Evolutionary conservation across 2,113 vertebrate genomes (phyloP).

Genomic region (Crotalus helleri): DNA sequence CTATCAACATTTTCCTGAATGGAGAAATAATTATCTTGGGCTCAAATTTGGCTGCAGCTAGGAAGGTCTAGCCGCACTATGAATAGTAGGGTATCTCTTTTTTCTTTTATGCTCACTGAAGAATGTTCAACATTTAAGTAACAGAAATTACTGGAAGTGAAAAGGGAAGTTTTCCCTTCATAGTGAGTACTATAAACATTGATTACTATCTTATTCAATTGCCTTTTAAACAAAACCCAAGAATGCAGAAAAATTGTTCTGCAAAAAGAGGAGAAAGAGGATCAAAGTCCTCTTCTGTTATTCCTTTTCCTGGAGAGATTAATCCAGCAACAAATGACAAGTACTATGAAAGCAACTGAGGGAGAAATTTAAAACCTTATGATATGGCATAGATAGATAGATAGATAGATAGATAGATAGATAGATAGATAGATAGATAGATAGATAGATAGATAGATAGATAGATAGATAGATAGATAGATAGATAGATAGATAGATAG

Average conservation of each 20-base stretch:
- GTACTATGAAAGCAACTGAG: conserved; percentile 16
- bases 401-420: no score
- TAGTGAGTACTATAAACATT: conserved; percentile 28
- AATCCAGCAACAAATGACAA: not conserved
- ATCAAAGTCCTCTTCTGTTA: conserved; percentile 13
- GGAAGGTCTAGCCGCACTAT: not conserved
- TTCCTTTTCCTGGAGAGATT: conserved; percentile 27
- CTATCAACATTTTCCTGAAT: not conserved
- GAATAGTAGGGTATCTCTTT: conserved; percentile 56
- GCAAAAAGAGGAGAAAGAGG: conserved; percentile 26
- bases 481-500: no score
- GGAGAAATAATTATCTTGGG: not conserved
- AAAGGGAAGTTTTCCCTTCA: conserved; percentile 48
- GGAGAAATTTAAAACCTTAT: conserved; percentile 26
- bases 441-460: no score
- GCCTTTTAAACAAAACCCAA: conserved; percentile 59
- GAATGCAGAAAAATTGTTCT: conserved; percentile 36
- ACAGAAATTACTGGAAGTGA: conserved; percentile 33
- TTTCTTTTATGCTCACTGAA: conserved; percentile 39
- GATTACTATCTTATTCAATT: conserved; percentile 59
- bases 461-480: no score
- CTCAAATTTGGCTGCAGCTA: conserved; percentile 34
- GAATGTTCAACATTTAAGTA: conserved; percentile 65
- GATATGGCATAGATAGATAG: not conserved
- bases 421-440: no score